These are phyloP conservation scores for Myzus persicae DNA, from an alignment of 1,140 invertebrate genomes.

Conservation along the genomic window DNA sequence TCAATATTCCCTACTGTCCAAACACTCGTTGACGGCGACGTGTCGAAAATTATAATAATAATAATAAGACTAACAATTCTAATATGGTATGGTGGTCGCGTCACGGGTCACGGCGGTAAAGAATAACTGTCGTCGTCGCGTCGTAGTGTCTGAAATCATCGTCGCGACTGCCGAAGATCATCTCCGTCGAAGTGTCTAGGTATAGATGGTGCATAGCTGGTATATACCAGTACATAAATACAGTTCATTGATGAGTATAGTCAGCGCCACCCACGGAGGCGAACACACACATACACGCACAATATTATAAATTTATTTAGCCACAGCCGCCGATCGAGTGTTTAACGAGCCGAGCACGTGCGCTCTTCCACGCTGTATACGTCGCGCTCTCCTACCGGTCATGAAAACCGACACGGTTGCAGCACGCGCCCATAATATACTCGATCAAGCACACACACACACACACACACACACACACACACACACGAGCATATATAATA, in stretches of 20 bases:
- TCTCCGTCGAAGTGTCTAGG: not conserved
- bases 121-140: not conserved
- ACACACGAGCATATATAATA: not conserved
- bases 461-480: not conserved
- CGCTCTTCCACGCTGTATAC: not conserved
- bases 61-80: not conserved
- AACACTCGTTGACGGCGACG: not conserved
- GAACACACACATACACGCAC: not conserved
- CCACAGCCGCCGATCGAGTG: not conserved
- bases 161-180: not conserved
- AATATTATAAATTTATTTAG: not conserved
- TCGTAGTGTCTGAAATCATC: not conserved
- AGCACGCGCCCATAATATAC: slow-evolving; percentile 21
- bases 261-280: not conserved
- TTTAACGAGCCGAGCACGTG: slow-evolving; percentile 39
- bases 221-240: not conserved
- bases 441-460: not conserved
- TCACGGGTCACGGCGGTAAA: not conserved
- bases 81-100: not conserved
- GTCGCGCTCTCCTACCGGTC: slow-evolving; percentile 13
- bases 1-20: not conserved
- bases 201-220: not conserved
- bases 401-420: slow-evolving; percentile 26
- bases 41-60: not conserved
- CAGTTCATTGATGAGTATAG: not conserved